phyloP scores from a whole-genome alignment of 2,888 invertebrate genomes.

The Nephrocerus scutellatus region DNA sequence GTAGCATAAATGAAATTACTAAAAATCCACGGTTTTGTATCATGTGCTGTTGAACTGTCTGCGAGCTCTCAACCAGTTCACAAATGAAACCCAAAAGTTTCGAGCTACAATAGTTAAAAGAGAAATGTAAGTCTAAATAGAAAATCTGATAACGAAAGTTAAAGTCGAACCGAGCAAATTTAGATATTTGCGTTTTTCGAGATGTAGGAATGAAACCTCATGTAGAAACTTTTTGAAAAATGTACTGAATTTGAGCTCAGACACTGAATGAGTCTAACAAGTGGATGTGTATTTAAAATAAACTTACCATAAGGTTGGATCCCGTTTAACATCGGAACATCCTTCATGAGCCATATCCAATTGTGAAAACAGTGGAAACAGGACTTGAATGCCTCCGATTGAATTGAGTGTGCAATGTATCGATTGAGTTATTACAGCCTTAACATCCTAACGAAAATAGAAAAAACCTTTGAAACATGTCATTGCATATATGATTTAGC shows the following conservation, averaged over 20 bases:
- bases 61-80: conserved; percentile 92
- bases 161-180: conserved; percentile 2
- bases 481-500: conserved; percentile 3
- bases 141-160: conserved; percentile 12
- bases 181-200: too few species aligned
- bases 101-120: conserved; percentile 57
- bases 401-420: conserved; percentile 99
- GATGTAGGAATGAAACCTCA: too few species aligned
- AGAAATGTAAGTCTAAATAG: conserved; percentile 1
- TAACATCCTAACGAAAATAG: conserved; percentile 71
- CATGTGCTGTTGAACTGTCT: conserved; percentile 98
- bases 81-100: conserved; percentile 95
- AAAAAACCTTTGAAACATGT: background rate
- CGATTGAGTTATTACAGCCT: conserved; percentile 98
- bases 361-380: conserved; percentile 96
- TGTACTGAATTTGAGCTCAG: too few species aligned
- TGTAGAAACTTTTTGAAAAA: too few species aligned
- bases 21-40: conserved; percentile 97
- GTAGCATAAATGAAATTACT: conserved; percentile 94
- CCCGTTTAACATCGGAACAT: conserved; percentile 72
- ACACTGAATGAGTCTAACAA: too few species aligned
- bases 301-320: conserved; percentile 80
- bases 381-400: conserved; percentile 95
- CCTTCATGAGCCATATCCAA: conserved; percentile 90
- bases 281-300: too few species aligned